phyloP scores from a whole-genome alignment of 1,140 invertebrate species.

The Oscheius sp. region DNA sequence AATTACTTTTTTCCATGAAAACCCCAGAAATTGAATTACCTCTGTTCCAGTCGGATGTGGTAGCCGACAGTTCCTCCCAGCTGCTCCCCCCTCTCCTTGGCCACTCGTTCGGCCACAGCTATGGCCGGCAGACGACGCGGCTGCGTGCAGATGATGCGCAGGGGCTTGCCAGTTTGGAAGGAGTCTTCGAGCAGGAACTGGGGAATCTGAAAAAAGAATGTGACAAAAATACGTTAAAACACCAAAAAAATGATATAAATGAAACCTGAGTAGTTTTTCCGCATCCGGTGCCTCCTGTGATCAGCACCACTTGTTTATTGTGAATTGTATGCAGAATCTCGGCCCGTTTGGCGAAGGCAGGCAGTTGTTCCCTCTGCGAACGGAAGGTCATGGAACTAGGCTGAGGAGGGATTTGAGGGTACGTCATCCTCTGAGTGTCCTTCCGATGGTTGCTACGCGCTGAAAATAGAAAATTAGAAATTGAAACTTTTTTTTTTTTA shows the following conservation, averaged over 20 bases:
- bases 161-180: conserved; percentile 68
- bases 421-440: no score
- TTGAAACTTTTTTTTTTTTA: no score
- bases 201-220: conserved; percentile 70
- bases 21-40: conserved; percentile 50
- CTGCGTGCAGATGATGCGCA: conserved; percentile 86
- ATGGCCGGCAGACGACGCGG: conserved; percentile 85
- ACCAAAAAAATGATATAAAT: conserved; percentile 2
- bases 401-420: no score
- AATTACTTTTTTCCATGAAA: background rate
- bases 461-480: no score
- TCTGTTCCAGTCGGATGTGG: conserved; percentile 79
- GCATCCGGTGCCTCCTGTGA: conserved; percentile 80
- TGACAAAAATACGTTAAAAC: no score
- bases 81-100: conserved; percentile 80
- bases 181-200: conserved; percentile 83
- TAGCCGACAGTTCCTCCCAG: conserved; percentile 86
- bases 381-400: no score
- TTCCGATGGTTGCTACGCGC: no score
- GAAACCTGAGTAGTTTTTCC: conserved; percentile 83
- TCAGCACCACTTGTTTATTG: conserved; percentile 78
- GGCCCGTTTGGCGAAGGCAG: conserved; percentile 65
- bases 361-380: conserved; percentile 67
- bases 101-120: conserved; percentile 76
- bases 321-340: conserved; percentile 72